These are phyloP conservation scores for Sprattus sprattus DNA, from an alignment of 2,113 vertebrate genomes.

Conservation along the genomic window DNA sequence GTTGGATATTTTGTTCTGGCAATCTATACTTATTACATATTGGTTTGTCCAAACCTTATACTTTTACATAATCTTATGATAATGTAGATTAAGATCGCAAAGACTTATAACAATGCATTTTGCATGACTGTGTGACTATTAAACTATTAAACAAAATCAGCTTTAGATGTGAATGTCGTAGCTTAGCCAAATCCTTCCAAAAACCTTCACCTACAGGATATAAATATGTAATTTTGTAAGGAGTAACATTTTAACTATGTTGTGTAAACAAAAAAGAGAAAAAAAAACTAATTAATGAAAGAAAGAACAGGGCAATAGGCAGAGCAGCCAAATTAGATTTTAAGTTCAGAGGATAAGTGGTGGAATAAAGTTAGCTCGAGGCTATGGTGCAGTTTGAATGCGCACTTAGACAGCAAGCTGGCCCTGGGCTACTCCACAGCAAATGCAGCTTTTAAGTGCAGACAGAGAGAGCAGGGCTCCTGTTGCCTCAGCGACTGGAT, in stretches of 20 bases:
- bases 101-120: neutral
- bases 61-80: too few relatives aligned
- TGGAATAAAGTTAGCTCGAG: neutral
- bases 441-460: conserved; percentile 3
- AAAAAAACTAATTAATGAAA: neutral
- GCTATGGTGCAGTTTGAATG: neutral
- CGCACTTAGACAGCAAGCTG: neutral
- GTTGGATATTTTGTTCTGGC: neutral
- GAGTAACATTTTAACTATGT: neutral
- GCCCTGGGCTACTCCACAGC: neutral
- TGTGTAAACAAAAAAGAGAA: neutral
- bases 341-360: neutral
- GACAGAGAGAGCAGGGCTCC: neutral
- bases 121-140: neutral
- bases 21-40: neutral
- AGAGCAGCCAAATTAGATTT: neutral
- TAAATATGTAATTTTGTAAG: neutral
- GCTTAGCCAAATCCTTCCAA: too few relatives aligned
- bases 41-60: neutral
- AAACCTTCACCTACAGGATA: neutral
- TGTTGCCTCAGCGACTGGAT: neutral
- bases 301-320: neutral
- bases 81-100: too few relatives aligned
- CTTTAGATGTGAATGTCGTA: neutral
- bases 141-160: neutral